Base-by-base conservation (phyloP, 2,113 vertebrate genomes). In the Herpetotheres cachinnans region DNA sequence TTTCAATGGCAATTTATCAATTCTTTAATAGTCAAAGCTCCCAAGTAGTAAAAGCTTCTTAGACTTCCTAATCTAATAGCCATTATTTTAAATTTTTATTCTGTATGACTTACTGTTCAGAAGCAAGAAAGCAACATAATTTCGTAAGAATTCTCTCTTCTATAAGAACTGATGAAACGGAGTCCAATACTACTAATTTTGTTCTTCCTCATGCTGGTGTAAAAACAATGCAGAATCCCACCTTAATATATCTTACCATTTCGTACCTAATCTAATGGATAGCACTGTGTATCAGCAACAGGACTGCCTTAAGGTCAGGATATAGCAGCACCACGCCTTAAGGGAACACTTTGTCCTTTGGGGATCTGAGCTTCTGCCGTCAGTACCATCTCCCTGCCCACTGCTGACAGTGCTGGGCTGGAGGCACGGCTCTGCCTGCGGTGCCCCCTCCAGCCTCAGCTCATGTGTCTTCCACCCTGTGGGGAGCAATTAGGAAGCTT, bases 1-100 rank as follows among this genome's bases (percentile, higher is more conserved):
- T 95, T 93, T 95, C 96, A 94, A 9, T 44, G 76, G 76, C 69
- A 91, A 91, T 97, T 94, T 96, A 92, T 93, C 91, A 93, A 90
- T 86, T 95, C 82, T 89, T 93, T 94, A 95, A 96, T 56, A 95
- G 95, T 94, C 56, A 93, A 93, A 90, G 91, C 63, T 95, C 46
- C 89, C 66, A 90, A 95, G 59, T 47, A 93, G 70, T 81, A 95
- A 96, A 93, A 90, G 81, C 80, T 73, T 82, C 95, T 93, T 56
- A 82, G 71, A 71, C 34, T 86, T 54, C 52, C 62, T 50, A 72
- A 83, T 73, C 62, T 90, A 66, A 54, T 36, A 14, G 46, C 4
- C 50, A 71, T 81, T 56, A 63, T 82, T 91, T 94, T 38, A 81
- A 30, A 40, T 87, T 96, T 91, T 89, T 80, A 38, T 61, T 42